Conservation (phyloP, 2,113 vertebrate genomes). For the Struthio camelus region DNA sequence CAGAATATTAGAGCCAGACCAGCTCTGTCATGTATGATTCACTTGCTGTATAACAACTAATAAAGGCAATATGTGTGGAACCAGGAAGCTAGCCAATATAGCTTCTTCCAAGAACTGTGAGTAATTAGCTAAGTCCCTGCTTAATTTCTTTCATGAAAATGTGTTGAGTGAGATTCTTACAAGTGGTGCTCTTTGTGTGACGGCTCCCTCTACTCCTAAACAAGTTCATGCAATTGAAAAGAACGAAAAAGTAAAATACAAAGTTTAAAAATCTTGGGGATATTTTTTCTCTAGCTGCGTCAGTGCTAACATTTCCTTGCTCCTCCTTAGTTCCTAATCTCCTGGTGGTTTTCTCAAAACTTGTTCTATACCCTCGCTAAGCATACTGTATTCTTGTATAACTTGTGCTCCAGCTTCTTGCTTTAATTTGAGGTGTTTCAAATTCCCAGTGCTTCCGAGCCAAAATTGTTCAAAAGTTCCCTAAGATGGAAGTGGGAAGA, state of each 20-base stretch:
- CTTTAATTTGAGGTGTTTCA: neutral
- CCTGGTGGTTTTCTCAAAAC: neutral
- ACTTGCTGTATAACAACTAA: slow-evolving; percentile 57
- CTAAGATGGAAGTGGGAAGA: neutral
- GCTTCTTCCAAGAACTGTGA: slow-evolving; percentile 60
- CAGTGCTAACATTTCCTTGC: neutral
- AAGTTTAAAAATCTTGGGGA: neutral
- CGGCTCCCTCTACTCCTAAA: neutral
- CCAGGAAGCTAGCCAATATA: slow-evolving; percentile 59
- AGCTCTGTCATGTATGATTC: slow-evolving; percentile 57
- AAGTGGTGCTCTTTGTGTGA: slow-evolving; percentile 32
- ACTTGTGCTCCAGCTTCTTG: neutral
- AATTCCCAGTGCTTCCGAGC: neutral
- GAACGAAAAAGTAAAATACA: neutral
- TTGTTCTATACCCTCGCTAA: neutral
- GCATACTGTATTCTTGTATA: neutral
- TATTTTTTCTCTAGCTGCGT: neutral
- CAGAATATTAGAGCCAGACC: slow-evolving; percentile 53
- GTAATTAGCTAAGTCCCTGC: slow-evolving; percentile 55
- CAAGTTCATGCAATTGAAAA: neutral
- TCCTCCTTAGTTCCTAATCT: neutral
- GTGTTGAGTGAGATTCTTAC: slow-evolving; percentile 56
- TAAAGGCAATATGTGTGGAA: slow-evolving; percentile 57
- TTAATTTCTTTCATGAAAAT: slow-evolving; percentile 62
- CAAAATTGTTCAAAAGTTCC: neutral